Evolutionary conservation across 2,797 vertebrate species (phyloP), one percentile per base, ranked within the genome.

Genomic region (Acipenser oxyrinchus): DNA sequence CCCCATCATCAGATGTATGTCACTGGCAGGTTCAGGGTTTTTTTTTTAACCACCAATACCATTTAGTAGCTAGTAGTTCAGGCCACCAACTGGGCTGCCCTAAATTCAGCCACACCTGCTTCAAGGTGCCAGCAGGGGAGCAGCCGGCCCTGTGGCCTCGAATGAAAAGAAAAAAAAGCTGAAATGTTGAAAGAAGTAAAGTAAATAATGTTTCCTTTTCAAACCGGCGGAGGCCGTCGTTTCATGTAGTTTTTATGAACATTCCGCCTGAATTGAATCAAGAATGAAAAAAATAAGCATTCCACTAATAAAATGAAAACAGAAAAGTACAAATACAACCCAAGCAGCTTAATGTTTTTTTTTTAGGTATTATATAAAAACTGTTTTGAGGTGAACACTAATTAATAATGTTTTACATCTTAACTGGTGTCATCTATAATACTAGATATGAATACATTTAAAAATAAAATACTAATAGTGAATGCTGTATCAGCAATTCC

Each of bases 41-140:
- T 10, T 62, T 62, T 62, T 10, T 37, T 13, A 37, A 9, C 23
- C 3, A 7, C 60, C 48, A 48, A 62, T 18, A 62, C 18, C 18
- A 9, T 62, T 62, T 69, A 64, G 62, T 64, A 63, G 61, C 67
- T 69, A 64, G 62, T 64, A 53, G 62, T 59, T 18, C 67, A 51
- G 52, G 57, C 48, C 61, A 68, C 67, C 62, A 64, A 50, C 52
- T 64, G 67, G 67, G 61, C 51, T 53, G 52, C 61, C 67, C 64
- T 15, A 1, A 62, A 8, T 64, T 18, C 18, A 23, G 13, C 67
- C 48, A 48, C 63, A 69, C 52, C 67, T 64, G 61, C 51, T 53
- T 69, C 67, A 69, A 63, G 57, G 67, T 50, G 62, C 57, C 49
- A 64, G 62, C 62, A 51, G 67, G 67, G 67, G 55, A 64, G 63